phyloP scores from a whole-genome alignment of 1,140 invertebrate genomes.

The Hyphantria cunea region DNA sequence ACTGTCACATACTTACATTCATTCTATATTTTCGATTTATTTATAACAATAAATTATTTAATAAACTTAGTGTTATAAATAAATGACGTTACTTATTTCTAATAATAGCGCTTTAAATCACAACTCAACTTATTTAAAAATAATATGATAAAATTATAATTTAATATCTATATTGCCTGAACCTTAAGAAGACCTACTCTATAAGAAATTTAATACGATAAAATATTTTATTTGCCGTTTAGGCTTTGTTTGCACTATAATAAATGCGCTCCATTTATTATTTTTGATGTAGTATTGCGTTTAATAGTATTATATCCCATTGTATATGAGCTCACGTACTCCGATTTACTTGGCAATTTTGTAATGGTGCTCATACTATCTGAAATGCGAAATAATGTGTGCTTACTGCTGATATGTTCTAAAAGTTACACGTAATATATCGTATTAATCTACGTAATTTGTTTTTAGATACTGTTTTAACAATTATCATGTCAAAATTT shows the following conservation, averaged over 20 bases:
- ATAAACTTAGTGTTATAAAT: too few relatives aligned
- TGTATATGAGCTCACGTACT: slow-evolving; percentile 17
- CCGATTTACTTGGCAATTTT: slow-evolving; percentile 6
- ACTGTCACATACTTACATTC: slow-evolving; percentile 53
- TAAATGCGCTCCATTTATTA: slow-evolving; percentile 24
- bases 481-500: neutral
- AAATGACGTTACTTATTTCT: too few relatives aligned
- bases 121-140: neutral
- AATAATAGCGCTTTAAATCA: neutral
- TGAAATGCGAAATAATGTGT: neutral
- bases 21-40: slow-evolving; percentile 2
- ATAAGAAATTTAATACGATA: slow-evolving; percentile 24
- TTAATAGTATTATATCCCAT: neutral
- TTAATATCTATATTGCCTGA: neutral
- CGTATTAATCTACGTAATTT: too few relatives aligned
- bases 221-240: slow-evolving; percentile 2
- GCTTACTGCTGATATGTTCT: too few relatives aligned
- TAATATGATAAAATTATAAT: neutral
- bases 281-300: slow-evolving; percentile 4
- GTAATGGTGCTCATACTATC: neutral
- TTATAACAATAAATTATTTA: neutral
- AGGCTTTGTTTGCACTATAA: slow-evolving; percentile 10
- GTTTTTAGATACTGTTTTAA: neutral
- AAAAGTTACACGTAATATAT: too few relatives aligned
- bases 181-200: neutral